Conservation (phyloP, 2,113 vertebrate genomes). For the Podilymbus podiceps region DNA sequence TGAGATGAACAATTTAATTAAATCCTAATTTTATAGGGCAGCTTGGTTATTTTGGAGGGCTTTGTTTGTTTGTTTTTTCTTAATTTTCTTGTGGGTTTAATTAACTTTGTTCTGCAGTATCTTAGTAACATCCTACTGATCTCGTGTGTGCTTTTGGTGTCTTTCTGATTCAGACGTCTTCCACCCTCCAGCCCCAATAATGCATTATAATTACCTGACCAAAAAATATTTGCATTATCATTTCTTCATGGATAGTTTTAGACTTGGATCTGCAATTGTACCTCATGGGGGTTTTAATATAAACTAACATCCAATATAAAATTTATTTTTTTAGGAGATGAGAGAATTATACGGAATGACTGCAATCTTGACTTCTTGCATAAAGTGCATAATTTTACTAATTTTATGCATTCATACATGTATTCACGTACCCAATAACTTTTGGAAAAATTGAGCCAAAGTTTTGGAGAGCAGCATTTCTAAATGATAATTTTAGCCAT, state of each 20-base stretch:
- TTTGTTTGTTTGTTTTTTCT: not conserved
- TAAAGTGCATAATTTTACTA: rapidly evolving
- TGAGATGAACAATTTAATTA: not conserved
- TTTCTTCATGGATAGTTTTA: not conserved
- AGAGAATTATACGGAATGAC: not conserved
- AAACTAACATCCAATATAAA: not conserved
- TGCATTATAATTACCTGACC: not conserved
- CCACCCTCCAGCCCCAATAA: not conserved
- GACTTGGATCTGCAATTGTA: not conserved
- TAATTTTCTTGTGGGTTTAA: not conserved
- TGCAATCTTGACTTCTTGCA: not conserved
- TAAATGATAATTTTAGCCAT: not conserved
- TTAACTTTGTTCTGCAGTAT: not conserved
- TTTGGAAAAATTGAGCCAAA: not conserved
- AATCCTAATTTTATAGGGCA: not conserved
- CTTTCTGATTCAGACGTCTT: not conserved
- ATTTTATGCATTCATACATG: not conserved
- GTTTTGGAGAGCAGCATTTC: not conserved
- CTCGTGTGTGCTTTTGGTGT: not conserved
- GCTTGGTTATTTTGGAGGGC: no score
- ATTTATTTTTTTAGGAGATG: not conserved
- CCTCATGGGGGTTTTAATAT: not conserved
- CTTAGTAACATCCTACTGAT: not conserved
- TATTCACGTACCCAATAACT: rapidly evolving
- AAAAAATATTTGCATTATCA: not conserved